Conservation (phyloP, 2,797 vertebrate genomes). For the Gallirallus australis region DNA sequence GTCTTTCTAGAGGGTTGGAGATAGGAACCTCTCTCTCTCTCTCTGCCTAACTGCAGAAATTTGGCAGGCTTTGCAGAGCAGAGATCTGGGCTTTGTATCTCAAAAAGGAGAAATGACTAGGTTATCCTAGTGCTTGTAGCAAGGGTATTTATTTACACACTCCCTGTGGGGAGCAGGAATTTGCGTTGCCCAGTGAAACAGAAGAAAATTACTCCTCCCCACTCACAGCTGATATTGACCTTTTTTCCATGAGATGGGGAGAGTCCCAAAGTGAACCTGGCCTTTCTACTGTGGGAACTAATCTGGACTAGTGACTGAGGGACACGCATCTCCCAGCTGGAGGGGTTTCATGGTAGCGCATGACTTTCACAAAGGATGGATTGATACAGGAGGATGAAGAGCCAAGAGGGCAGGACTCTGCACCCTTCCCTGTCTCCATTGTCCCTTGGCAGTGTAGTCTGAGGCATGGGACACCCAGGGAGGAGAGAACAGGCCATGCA, state of each 20-base stretch:
- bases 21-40: neutral
- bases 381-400: neutral
- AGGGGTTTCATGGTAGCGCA: neutral
- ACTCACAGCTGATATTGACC: rapidly evolving
- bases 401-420: neutral
- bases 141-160: neutral
- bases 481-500: neutral
- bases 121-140: neutral
- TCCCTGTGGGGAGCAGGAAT: neutral
- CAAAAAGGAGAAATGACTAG: neutral
- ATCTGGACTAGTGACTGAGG: neutral
- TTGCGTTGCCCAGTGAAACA: neutral
- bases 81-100: neutral
- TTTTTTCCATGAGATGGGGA: neutral
- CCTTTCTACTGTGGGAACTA: neutral
- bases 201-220: neutral
- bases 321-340: neutral
- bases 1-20: neutral
- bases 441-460: neutral
- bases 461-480: neutral
- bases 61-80: neutral
- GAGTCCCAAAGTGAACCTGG: neutral
- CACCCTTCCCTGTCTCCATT: neutral
- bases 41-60: neutral
- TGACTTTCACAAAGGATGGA: neutral